A percentile compares a stretch with the other conserved stretches of the same genome.
These are phyloP conservation scores for Camponotus vicinus DNA, from an alignment of 1,140 invertebrate genomes.

Conservation along the genomic window DNA sequence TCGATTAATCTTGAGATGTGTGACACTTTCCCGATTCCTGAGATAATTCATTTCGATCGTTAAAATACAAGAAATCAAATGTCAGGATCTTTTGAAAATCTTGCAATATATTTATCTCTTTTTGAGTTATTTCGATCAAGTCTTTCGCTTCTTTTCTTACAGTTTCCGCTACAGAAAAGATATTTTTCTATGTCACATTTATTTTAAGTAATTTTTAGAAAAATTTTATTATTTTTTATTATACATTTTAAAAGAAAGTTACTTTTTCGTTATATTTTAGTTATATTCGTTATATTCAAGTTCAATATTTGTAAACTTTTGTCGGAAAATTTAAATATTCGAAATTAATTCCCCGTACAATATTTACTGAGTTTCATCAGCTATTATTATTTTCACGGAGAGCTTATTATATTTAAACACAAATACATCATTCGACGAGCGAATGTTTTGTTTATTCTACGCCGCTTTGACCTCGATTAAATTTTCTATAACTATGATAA, in stretches of 20 bases:
- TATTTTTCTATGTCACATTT: no score
- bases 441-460: slow-evolving; percentile 12
- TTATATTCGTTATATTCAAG: not conserved
- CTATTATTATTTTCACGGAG: no score
- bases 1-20: not conserved
- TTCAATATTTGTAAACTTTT: not conserved
- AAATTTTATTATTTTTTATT: not conserved
- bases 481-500: not conserved
- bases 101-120: no score
- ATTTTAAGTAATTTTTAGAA: no score
- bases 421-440: not conserved
- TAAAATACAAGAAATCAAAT: no score
- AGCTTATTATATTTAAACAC: not conserved
- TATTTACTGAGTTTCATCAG: no score
- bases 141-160: no score
- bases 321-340: no score
- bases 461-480: not conserved
- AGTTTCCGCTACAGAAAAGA: no score
- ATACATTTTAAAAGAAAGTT: not conserved
- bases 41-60: not conserved
- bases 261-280: not conserved
- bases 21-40: not conserved
- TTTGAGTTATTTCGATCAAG: no score
- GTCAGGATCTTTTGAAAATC: no score
- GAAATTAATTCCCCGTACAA: no score